Conservation (phyloP, 2,888 invertebrate species). For the Adelognathus sp. region DNA sequence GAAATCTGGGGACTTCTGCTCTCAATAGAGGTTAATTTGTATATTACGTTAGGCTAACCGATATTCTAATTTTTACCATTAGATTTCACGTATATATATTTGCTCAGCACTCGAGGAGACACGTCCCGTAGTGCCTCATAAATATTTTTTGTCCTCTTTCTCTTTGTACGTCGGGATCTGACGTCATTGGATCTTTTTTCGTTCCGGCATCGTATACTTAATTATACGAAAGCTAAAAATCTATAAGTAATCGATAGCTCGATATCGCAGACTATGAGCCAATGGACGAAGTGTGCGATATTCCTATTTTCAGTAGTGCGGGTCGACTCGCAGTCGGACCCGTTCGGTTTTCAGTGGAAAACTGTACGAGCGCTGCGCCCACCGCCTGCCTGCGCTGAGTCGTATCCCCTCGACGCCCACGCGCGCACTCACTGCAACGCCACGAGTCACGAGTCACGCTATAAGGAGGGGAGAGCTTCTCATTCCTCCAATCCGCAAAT, state of each 20-base stretch:
- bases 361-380: not conserved
- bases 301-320: not conserved
- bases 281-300: not conserved
- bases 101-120: no score
- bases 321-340: constrained; percentile 15
- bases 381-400: not conserved
- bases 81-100: no score
- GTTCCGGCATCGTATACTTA: not conserved
- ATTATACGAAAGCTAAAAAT: not conserved
- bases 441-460: not conserved
- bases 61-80: no score
- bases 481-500: no score
- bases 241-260: not conserved
- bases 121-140: no score
- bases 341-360: not conserved
- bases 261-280: not conserved
- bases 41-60: no score
- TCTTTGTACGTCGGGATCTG: not conserved
- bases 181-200: constrained; percentile 20
- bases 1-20: no score
- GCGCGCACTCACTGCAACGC: not conserved
- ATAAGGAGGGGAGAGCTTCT: not conserved
- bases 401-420: not conserved
- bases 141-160: no score
- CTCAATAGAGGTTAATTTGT: no score